Conservation (phyloP, 2,888 invertebrate species). For the Habroteleia sp. region DNA sequence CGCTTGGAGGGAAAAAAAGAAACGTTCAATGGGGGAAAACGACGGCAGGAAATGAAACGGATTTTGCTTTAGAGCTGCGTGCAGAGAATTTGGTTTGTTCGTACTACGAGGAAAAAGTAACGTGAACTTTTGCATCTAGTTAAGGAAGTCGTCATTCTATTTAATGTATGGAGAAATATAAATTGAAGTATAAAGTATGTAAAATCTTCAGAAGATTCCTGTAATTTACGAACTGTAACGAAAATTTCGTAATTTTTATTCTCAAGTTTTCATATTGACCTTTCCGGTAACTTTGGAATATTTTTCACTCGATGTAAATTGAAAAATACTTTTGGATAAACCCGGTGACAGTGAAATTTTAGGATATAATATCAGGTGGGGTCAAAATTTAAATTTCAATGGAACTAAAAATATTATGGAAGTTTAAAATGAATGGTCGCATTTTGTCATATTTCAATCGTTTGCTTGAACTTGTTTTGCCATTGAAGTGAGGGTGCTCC, state of each 20-base stretch:
- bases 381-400: too few species aligned
- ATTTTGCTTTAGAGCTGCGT: constrained; percentile 1
- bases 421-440: too few species aligned
- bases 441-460: too few species aligned
- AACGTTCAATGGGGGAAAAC: constrained; percentile 9
- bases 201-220: constrained; percentile 4
- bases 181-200: constrained; percentile 27
- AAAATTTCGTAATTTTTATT: not conserved
- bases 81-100: constrained; percentile 1
- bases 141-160: constrained; percentile 24
- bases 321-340: too few species aligned
- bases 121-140: constrained; percentile 21
- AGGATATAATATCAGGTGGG: too few species aligned
- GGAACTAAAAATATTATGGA: too few species aligned
- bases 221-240: constrained; percentile 1
- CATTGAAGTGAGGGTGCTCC: too few species aligned
- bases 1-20: not conserved
- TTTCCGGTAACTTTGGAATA: too few species aligned
- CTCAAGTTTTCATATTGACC: too few species aligned
- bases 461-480: too few species aligned
- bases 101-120: constrained; percentile 4
- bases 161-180: constrained; percentile 26
- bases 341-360: too few species aligned
- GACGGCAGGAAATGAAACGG: constrained; percentile 22
- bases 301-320: too few species aligned